Evolutionary conservation across 2,113 vertebrate species (phyloP), one percentile per base, ranked within the genome.

Genomic region (Cryptotis parvus): DNA sequence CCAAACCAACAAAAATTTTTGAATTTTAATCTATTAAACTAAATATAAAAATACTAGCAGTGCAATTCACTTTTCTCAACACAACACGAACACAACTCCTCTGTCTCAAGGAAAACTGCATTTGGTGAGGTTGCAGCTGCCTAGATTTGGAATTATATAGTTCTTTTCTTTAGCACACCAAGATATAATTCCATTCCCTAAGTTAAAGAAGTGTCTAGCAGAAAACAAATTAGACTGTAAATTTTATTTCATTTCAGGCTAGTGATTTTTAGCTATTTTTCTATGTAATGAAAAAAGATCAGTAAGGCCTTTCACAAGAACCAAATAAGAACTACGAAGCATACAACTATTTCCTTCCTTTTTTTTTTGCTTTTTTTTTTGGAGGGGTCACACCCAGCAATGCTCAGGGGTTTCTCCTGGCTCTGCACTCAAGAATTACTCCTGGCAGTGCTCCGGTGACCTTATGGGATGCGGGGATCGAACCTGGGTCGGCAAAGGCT

Each of bases 191-290:
- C 3, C 7, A 65, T 45, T 65, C 43, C 27, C 27, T 12, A 76
- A 39, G 31, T 12, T 58, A 33, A 4, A 73, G 4, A 70, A 43
- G 29, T 31, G 1, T n/a, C 55, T 39, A 76, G 14, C 29, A 33
- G 82, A 16, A 26, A 74, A 79, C 35, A 1, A 73, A 89, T 69
- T 76, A 37, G 69, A 63, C 35, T 33, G 26, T 24, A 39, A 74
- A 65, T 49, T 79, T 43, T 92, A 7, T 41, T 58, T 79, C 78
- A 43, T 85, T 33, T 52, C 66, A 3, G 14, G 6, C 45, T 82
- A 79, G 1, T 74, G 79, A 82, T 75, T 90, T 78, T 79, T 75
- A 82, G 20, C 84, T 63, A 61, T 45, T 93, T 92, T 92, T 10
- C 58, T 78, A 49, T 49, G 45, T 49, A 49, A 2, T 49, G 78